A percentile compares a stretch with the other conserved stretches of the same genome.
These are phyloP conservation scores for Cyrtonyx montezumae DNA, from an alignment of 2,113 vertebrate species.

Conservation along the genomic window DNA sequence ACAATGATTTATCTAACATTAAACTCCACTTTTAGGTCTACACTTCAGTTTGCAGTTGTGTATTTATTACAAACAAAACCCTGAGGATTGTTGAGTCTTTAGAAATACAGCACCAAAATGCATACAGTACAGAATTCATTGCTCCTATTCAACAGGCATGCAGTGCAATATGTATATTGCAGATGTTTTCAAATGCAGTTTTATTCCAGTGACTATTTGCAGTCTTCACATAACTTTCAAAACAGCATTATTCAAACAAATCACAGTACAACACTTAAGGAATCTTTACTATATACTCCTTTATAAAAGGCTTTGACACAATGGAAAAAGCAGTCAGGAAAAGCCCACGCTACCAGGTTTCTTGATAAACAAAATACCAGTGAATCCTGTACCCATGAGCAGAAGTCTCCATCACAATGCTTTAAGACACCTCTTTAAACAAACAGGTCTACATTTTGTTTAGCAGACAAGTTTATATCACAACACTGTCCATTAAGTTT, in stretches of 20 bases:
- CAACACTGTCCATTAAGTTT: constrained; percentile 27
- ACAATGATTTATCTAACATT: not conserved
- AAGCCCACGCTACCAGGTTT: constrained; percentile 48
- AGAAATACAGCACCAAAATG: not conserved
- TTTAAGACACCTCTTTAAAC: constrained; percentile 65
- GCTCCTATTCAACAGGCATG: not conserved
- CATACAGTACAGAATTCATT: not conserved
- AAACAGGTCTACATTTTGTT: constrained; percentile 56
- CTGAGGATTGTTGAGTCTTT: not conserved
- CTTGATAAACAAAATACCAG: constrained; percentile 61
- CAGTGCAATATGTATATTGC: not conserved
- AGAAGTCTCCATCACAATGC: constrained; percentile 46
- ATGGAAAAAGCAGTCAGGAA: constrained; percentile 59
- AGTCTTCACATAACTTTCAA: constrained; percentile 72
- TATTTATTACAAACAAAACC: constrained; percentile 36
- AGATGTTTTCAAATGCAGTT: constrained; percentile 39
- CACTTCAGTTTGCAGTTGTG: not conserved
- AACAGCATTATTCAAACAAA: constrained; percentile 63
- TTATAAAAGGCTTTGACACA: constrained; percentile 80
- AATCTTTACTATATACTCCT: constrained; percentile 73
- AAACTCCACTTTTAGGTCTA: not conserved
- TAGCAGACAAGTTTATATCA: constrained; percentile 28
- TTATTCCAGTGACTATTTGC: constrained; percentile 79
- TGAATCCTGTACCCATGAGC: constrained; percentile 51
- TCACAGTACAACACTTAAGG: constrained; percentile 64